Percentiles rank a stretch among this genome's conserved stretches.
Evolutionary conservation across 1,140 invertebrate genomes (phyloP).

Genomic region (Lordiphosa collinella): DNA sequence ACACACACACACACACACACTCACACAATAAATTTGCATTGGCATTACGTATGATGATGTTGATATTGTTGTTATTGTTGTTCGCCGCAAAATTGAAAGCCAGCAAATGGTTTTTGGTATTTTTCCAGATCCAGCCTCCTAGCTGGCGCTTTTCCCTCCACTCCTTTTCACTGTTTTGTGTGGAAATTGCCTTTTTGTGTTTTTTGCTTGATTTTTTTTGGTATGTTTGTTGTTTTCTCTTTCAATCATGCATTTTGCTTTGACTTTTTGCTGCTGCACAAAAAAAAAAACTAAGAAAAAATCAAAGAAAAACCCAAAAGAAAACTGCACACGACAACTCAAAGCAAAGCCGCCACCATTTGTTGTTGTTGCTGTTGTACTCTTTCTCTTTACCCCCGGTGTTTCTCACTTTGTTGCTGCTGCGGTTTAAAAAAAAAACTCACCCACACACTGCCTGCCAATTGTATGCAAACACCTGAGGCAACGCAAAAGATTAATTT

Average conservation of each 20-base stretch:
- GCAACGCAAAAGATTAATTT: conserved; percentile 41
- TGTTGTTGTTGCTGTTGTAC: conserved; percentile 27
- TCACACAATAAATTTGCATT: conserved; percentile 22
- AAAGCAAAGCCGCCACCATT: conserved; percentile 57
- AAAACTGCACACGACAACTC: conserved; percentile 32
- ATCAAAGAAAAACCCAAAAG: conserved; percentile 10
- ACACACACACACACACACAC: conserved; percentile 12
- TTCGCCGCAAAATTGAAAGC: background rate
- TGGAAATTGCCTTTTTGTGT: conserved; percentile 19
- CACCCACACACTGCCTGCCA: conserved; percentile 58
- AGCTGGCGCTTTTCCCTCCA: background rate
- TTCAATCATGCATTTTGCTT: conserved; percentile 70
- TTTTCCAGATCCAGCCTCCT: background rate
- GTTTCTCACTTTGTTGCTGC: conserved; percentile 41
- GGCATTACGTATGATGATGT: conserved; percentile 21
- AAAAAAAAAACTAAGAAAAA: conserved; percentile 19
- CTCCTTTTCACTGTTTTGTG: conserved; percentile 8
- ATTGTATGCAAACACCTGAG: conserved; percentile 53
- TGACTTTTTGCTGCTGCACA: conserved; percentile 60
- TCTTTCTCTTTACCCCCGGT: conserved; percentile 2
- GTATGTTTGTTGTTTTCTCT: conserved; percentile 24
- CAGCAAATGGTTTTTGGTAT: conserved; percentile 29
- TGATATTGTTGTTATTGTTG: conserved; percentile 30
- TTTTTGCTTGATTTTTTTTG: conserved; percentile 20
- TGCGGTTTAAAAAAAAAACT: conserved; percentile 46